Evolutionary conservation across 37 sponge, comb jelly and placozoan genomes (phyloP), one percentile per base, ranked within the genome.

Genomic region (Diacarnus erythraeanus): DNA sequence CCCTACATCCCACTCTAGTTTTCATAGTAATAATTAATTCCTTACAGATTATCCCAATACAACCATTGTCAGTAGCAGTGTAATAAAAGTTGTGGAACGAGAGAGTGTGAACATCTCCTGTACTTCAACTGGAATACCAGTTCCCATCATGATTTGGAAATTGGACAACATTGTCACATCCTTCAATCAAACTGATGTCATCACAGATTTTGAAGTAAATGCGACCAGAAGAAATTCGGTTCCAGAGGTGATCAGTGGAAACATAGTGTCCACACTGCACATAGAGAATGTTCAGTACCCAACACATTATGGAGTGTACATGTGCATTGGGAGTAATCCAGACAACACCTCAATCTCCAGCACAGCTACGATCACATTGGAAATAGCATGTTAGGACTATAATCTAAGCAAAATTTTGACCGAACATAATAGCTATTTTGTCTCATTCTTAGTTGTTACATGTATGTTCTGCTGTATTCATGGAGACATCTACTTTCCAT

Each of bases 131-230:
- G 87, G 80, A 26, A 54, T 57, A 29, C 87, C 87, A 29, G 27
- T 58, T n/a, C 87, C 87, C 37, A 58, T 38, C 61, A 69, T 86
- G 60, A 57, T 80, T 1, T 86, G 87, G 87, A 29, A 34, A 38
- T 39, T 81, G 26, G 38, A 59, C 9, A 29, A 37, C 34, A 12
- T 26, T 4, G 1, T 43, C 10, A 59, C 81, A 58, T 10, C 72
- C 27, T 71, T 81, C 38, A 4, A n/a, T 17, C 59, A 80, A 23
- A 70, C 37, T 38, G 35, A 66, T 56, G 20, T 22, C 31, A 68
- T 30, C 38, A 38, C 37, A 3, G 4, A 6, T 60, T 6, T 25
- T 60, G 23, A 4, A 26, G 61, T 25, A 6, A 12, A 47, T 12
- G 12, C 12, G n/a, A n/a, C 12, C 9, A 60, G 27, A 25, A 60